Conservation (phyloP, 2,888 invertebrate genomes). For the Ophion obscuratus region DNA sequence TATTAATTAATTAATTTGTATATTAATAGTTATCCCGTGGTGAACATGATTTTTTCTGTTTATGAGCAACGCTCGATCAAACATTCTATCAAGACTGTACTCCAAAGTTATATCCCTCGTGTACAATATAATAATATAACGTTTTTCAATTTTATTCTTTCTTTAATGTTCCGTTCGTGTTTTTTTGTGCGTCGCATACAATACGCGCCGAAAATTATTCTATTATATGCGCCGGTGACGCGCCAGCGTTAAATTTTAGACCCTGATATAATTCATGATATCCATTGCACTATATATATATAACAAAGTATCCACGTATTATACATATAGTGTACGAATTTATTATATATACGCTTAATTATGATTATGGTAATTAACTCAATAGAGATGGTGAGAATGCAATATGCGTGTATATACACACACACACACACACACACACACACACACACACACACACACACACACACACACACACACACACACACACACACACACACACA, state of each 20-base stretch:
- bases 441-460: too few species aligned
- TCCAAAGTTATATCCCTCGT: constrained; percentile 39
- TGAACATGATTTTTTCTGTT: not conserved
- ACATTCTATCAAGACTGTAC: constrained; percentile 20
- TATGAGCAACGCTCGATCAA: not conserved
- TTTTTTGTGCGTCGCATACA: constrained; percentile 30
- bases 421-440: too few species aligned
- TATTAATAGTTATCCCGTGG: not conserved
- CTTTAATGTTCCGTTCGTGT: constrained; percentile 13
- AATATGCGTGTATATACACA: too few species aligned
- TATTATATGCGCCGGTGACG: constrained; percentile 27
- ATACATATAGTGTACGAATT: constrained; percentile 67
- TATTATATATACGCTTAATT: constrained; percentile 56
- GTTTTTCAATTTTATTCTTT: not conserved
- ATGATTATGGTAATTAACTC: constrained; percentile 60
- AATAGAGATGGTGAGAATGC: constrained; percentile 60
- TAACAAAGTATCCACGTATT: constrained; percentile 61
- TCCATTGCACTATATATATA: constrained; percentile 62
- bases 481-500: too few species aligned
- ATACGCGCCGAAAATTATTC: constrained; percentile 17
- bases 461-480: too few species aligned
- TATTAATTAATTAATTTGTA: not conserved
- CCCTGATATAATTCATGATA: constrained; percentile 52
- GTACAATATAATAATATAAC: constrained; percentile 50
- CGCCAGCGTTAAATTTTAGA: constrained; percentile 35